These are phyloP conservation scores for Picus viridis DNA, from an alignment of 2,797 vertebrate species.

Conservation along the genomic window DNA sequence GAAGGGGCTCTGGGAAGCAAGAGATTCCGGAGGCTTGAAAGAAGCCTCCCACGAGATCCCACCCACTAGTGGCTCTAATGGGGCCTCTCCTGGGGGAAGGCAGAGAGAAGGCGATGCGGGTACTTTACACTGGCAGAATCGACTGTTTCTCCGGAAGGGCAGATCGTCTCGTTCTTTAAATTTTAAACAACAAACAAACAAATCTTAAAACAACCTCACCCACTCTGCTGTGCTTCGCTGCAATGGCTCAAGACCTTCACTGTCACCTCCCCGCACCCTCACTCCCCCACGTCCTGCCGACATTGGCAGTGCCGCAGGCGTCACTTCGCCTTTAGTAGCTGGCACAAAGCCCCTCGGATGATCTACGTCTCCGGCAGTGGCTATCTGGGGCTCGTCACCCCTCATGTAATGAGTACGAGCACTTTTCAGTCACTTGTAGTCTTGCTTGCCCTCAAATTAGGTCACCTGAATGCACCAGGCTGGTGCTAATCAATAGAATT, in stretches of 20 bases:
- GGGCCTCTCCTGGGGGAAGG: no score
- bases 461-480: not conserved
- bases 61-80: not conserved
- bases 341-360: not conserved
- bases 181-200: no score
- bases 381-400: not conserved
- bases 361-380: no score
- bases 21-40: not conserved
- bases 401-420: not conserved
- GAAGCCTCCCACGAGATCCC: not conserved
- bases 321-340: no score
- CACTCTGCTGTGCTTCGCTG: not conserved
- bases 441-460: not conserved
- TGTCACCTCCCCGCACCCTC: fast-evolving
- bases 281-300: fast-evolving
- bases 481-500: not conserved
- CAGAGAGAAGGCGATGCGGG: no score
- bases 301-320: fast-evolving
- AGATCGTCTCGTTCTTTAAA: no score
- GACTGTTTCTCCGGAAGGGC: no score
- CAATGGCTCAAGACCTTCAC: fast-evolving
- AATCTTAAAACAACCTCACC: not conserved
- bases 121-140: no score
- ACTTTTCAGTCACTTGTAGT: not conserved
- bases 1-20: not conserved